Percentiles rank a stretch among this genome's conserved stretches.
phyloP scores from a whole-genome alignment of 2,113 vertebrate genomes.

The Pluvialis apricaria region DNA sequence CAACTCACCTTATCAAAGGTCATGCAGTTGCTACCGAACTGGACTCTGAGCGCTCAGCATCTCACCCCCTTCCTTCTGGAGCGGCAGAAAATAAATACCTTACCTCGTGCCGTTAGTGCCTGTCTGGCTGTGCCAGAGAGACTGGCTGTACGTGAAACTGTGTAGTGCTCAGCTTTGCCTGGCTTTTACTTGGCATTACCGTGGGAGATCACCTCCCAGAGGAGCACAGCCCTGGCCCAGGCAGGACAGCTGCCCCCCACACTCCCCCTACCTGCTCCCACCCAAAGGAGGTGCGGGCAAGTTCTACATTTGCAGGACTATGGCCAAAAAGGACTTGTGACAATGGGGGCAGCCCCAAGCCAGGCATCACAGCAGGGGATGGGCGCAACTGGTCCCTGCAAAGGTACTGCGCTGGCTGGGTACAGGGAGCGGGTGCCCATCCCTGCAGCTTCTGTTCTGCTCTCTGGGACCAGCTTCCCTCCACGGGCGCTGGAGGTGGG shows the following conservation, averaged over 20 bases:
- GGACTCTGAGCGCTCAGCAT: background rate
- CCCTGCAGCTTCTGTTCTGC: background rate
- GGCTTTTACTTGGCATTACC: background rate
- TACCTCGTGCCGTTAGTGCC: background rate
- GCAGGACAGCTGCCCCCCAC: background rate
- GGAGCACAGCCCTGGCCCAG: background rate
- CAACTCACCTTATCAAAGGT: background rate
- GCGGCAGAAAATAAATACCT: conserved; percentile 33
- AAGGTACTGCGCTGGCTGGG: background rate
- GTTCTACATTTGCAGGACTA: background rate
- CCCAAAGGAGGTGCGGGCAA: background rate
- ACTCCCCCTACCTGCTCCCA: background rate
- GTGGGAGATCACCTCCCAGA: background rate
- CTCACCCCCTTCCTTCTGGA: background rate
- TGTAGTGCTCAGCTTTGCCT: background rate
- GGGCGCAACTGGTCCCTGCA: background rate
- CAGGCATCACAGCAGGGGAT: fast-evolving
- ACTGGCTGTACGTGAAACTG: background rate
- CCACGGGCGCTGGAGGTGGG: fast-evolving
- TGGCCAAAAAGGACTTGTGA: background rate
- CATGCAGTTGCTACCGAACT: background rate
- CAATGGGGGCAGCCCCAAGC: background rate
- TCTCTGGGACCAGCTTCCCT: background rate
- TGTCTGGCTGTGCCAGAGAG: background rate
- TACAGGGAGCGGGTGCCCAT: background rate